These are phyloP conservation scores for Drosophila willistoni DNA, from an alignment of 1,140 invertebrate species.

Conservation along the genomic window DNA sequence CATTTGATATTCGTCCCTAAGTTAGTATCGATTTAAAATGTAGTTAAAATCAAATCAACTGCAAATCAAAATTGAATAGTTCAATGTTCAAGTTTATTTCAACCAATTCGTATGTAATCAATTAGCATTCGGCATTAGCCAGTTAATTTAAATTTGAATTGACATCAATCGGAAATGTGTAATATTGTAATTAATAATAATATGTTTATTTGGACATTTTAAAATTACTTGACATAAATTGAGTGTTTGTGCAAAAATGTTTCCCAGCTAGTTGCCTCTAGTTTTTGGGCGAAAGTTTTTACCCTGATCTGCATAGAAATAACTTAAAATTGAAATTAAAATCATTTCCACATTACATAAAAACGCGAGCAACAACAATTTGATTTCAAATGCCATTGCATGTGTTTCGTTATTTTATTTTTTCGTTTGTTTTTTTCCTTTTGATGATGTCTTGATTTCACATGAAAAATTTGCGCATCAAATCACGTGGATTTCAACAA, in stretches of 20 bases:
- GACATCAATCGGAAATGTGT: neutral
- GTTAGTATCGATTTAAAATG: no score
- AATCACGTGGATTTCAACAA: constrained; percentile 31
- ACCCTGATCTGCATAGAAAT: constrained; percentile 53
- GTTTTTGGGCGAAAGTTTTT: constrained; percentile 41
- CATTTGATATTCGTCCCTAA: no score
- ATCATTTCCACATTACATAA: constrained; percentile 54
- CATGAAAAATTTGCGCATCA: constrained; percentile 46
- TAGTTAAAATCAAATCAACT: no score
- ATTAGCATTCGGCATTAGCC: neutral
- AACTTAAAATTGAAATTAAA: constrained; percentile 26
- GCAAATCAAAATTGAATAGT: no score
- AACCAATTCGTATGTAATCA: no score
- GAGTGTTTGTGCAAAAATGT: neutral
- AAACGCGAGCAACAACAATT: constrained; percentile 37
- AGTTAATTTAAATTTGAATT: neutral
- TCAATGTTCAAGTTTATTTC: no score
- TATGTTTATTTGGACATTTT: constrained; percentile 1
- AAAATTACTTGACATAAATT: neutral
- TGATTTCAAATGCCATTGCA: constrained; percentile 38
- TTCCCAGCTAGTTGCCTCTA: neutral
- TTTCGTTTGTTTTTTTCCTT: neutral
- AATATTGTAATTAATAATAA: neutral
- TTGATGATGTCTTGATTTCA: constrained; percentile 49
- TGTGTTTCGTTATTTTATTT: constrained; percentile 16